Base-by-base conservation (phyloP, 2,797 vertebrate species). In the Pseudocheirus occidentalis region DNA sequence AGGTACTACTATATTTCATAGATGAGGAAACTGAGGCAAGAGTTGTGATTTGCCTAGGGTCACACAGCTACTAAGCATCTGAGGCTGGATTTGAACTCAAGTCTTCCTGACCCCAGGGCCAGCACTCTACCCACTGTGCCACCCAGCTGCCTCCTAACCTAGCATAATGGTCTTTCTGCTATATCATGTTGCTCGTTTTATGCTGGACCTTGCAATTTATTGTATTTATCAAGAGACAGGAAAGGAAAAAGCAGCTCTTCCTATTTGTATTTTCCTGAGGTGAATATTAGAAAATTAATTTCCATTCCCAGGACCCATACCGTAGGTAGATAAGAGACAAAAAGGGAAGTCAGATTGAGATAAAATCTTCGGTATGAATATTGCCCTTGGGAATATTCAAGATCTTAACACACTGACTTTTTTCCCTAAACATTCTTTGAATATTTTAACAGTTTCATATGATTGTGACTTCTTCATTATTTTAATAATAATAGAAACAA, bases 341-440 rank as follows among this genome's bases (percentile, higher is more conserved):
- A 91, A 40, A 14, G 94, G 34, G 89, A 94, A 93, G n/a, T 24
- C 66, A 40, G n/a, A 57, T 58, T 52, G 73, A 14, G 54, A 53
- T 56, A 94, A 95, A 91, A 92, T 91, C n/a, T 14, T 94, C 13
- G 93, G 92, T 12, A 16, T 95, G 54, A 31, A 54, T 91, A 95
- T 94, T 40, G 18, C 58, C 93, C 59, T 46, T 6, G 18, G 34
- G n/a, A 90, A 94, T 34, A 54, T 31, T 54, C 21, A 95, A 93
- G 52, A 90, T 50, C 95, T 92, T 92, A 91, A 90, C 66, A 59
- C 4, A 81, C 54, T 96, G n/a, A 87, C 21, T 27, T 5, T 91
- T 91, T 93, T 94, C 4, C 0, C 62, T 16, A 90, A 90, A 59
- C 62, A 91, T 62, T 10, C 92, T 91, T 58, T 95, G 55, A 96